Evolutionary conservation across 2,113 vertebrate genomes (phyloP), one percentile per base, ranked within the genome.

Genomic region (Chunga burmeisteri): DNA sequence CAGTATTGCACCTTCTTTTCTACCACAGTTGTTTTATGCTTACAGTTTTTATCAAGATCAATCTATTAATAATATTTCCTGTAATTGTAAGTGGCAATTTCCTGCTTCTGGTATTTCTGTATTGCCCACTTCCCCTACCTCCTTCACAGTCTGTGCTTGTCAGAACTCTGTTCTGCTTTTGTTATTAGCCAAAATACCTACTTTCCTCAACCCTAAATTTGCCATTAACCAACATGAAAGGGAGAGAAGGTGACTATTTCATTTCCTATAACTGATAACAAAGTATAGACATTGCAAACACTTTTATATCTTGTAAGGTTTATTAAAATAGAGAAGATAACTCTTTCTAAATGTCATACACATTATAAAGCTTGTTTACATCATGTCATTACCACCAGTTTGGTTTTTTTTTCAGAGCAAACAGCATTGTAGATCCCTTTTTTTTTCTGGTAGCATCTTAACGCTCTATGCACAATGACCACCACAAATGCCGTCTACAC

Each of bases 61-160:
- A 68, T 74, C 70, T 96, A 73, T 79, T 90, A 93, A 81, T 91
- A 95, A 65, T 77, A 88, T 90, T 95, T 96, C 93, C 88, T 96
- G 71, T 88, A 80, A 88, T 87, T 92, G 90, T 96, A 29, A 82
- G 20, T 36, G 55, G 63, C 1, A 1, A 88, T 61, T 92, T 95
- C 74, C 86, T 94, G 68, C 81, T 86, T 87, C 73, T 94, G 72
- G 40, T 86, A 32, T 78, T 88, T 78, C 90, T 94, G 44, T 61
- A 75, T 91, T 95, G 71, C 44, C 81, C 17, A 16, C n/a, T 95
- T 94, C 49, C 44, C 53, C 40, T 10, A 27, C 59, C 78, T 94
- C 52, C 83, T 90, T 92, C 56, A 52, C 25, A 79, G 70, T 56
- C 47, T 92, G 59, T 61, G 27, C 72, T 63, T 74, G 47, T 73